Evolutionary conservation across 2,888 invertebrate genomes (phyloP), one percentile per base, ranked within the genome.

Genomic region (Antheraea yamamai): DNA sequence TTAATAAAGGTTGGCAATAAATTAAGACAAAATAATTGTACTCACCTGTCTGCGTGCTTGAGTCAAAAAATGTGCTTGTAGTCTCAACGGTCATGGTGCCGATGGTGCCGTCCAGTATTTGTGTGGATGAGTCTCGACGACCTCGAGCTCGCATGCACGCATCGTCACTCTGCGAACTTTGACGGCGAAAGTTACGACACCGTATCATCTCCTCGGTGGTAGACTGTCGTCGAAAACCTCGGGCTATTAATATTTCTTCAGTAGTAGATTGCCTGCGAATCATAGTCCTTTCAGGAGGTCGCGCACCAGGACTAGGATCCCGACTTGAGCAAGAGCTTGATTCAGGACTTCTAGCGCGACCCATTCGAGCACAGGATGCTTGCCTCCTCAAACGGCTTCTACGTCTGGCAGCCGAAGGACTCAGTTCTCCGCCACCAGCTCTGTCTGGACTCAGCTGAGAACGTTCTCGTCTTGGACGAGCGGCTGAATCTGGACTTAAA

Each of bases 151-250:
- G 95, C 94, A 95, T 95, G 81, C 96, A 96, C 18, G 96, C 96
- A 85, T 98, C 98, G 84, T 98, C 98, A 84, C 98, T 98, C 89
- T 98, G 98, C 1, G 98, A 98, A 85, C 97, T 97, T 89, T 98
- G 98, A 26, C 98, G 96, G n/a, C 98, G 96, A 87, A 98, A 98
- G 89, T 98, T 98, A 55, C 98, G 95, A 86, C 98, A 98, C 16
- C 98, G 96, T 77, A 98, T 98, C 97, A 98, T 98, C 91, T 98
- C 98, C 86, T 98, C 98, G 0, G 98, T 98, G 14, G 98, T 98
- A 6, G 98, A 98, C 87, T 98, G 98, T 20, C 98, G 95, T 0
- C 98, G 96, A 89, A 98, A 98, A 3, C 98, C 98, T 75, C 98
- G 96, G 0, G 98, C 98, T 84, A 98, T 98, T 66, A 98, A 92